Conservation (phyloP, 64 coral and sea anemone species). For the Orbicella faveolata region DNA sequence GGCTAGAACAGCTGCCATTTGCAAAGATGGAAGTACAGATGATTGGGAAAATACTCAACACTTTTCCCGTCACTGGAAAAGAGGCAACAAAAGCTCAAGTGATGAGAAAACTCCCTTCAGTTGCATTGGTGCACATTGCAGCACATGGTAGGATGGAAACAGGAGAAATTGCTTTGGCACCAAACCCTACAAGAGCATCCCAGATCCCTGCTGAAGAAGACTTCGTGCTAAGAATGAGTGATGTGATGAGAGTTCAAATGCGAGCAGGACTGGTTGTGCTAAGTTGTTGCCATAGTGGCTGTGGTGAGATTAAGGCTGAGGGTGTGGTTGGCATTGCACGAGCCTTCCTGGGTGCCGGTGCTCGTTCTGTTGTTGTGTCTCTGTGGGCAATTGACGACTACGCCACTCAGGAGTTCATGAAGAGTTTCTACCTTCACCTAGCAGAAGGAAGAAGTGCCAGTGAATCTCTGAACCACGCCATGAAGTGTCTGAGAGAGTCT, state of each 20-base stretch:
- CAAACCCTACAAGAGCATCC: background rate
- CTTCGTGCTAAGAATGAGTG: slow-evolving; percentile 16
- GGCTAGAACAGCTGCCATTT: background rate
- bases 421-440: slow-evolving; percentile 11
- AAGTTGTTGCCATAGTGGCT: slow-evolving; percentile 33
- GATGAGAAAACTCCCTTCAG: background rate
- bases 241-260: background rate
- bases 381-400: slow-evolving; percentile 27
- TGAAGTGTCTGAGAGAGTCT: slow-evolving; percentile 22
- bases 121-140: background rate
- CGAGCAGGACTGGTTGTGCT: slow-evolving; percentile 28
- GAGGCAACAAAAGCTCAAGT: background rate
- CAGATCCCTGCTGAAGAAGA: background rate
- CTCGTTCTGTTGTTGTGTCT: slow-evolving; percentile 21
- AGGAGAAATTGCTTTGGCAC: slow-evolving; percentile 9
- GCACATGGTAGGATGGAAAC: background rate
- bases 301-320: slow-evolving; percentile 36
- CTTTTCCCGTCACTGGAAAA: background rate
- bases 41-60: background rate
- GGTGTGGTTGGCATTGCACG: slow-evolving; percentile 29
- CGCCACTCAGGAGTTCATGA: slow-evolving; percentile 35
- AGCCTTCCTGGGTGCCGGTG: slow-evolving; percentile 25
- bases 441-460: background rate
- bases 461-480: slow-evolving; percentile 15
- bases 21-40: background rate